Evolutionary conservation across 92 coral and sea anemone species (phyloP), one percentile per base, ranked within the genome.

Genomic region (Actinernus sp.): DNA sequence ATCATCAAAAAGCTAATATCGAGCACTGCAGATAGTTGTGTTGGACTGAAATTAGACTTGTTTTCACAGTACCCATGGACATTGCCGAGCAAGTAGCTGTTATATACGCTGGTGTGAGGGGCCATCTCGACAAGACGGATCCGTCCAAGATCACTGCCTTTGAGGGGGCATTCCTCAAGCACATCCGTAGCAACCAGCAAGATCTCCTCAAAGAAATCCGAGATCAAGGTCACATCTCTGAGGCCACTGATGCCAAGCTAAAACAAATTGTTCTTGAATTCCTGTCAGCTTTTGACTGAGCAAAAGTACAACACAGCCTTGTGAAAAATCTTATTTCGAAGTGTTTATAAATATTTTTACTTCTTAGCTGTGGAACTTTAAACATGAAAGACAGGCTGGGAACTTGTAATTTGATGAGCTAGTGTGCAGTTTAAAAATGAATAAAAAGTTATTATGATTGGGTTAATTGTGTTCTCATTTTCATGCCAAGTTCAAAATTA

Each of bases 31-130:
- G n/a, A n/a, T n/a, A n/a, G n/a, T n/a, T n/a, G n/a, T n/a, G n/a
- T n/a, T n/a, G n/a, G n/a, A 16, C 39, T 31, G 21, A 26, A 14
- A 64, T 26, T 13, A 34, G 31, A 7, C 62, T 63, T 32, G 44
- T 21, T 28, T 19, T 47, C 45, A 27, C 32, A 95, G 99, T 82
- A 44, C 99, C 99, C 10, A 95, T 95, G 99, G 99, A 92, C 62
- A 95, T 95, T 32, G 97, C 97, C 17, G 97, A 91, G 58, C 99
- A 95, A 73, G 99, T 95, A 17, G 97, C 97, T 6, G 97, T 95
- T 3, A 95, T 95, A 57, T 95, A 95, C 57, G 99, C 99, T 32
- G 99, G 99, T 14, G 99, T 95, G 30, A 63, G 97, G 48, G 99
- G 99, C n/a, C 99, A 91, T 63, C 66, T 95, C 20, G 99, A 95